phyloP scores from a whole-genome alignment of 92 coral and sea anemone genomes.

The Phenganax marumi region DNA sequence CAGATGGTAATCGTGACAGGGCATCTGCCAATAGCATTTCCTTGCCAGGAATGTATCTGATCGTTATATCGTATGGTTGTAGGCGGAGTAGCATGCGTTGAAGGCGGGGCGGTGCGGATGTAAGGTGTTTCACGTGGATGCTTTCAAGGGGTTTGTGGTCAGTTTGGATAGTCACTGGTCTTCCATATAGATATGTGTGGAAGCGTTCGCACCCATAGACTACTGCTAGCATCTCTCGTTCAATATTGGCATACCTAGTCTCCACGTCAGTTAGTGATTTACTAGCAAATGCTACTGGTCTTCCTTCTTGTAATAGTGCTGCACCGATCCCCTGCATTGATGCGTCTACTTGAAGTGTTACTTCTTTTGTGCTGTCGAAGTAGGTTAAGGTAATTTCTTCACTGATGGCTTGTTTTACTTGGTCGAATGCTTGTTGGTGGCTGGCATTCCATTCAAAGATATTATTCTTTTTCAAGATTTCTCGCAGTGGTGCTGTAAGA shows the following conservation, averaged over 20 bases:
- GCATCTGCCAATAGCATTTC: conserved; percentile 39
- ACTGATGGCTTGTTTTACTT: conserved; percentile 46
- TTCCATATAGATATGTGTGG: conserved; percentile 42
- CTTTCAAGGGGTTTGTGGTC: conserved; percentile 28
- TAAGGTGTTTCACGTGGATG: conserved; percentile 35
- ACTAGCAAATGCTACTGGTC: conserved; percentile 49
- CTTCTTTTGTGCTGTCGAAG: conserved; percentile 39
- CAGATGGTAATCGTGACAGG: conserved; percentile 21
- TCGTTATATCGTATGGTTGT: conserved; percentile 28
- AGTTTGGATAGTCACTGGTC: conserved; percentile 21
- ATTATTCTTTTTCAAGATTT: conserved; percentile 46
- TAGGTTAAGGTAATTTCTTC: conserved; percentile 41
- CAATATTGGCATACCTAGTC: conserved; percentile 47
- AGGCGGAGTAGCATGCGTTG: conserved; percentile 41
- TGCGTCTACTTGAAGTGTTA: conserved; percentile 50
- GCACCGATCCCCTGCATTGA: conserved; percentile 42
- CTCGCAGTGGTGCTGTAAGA: conserved; percentile 63
- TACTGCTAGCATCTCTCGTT: conserved; percentile 45
- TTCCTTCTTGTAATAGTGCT: conserved; percentile 46
- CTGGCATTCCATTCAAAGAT: conserved; percentile 43
- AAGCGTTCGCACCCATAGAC: conserved; percentile 40
- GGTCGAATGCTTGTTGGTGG: conserved; percentile 47
- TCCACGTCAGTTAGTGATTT: conserved; percentile 41
- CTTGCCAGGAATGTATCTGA: not conserved
- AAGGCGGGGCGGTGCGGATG: conserved; percentile 36